Conservation (phyloP, 1,140 invertebrate genomes). For the Plectrocnemia conspersa region DNA sequence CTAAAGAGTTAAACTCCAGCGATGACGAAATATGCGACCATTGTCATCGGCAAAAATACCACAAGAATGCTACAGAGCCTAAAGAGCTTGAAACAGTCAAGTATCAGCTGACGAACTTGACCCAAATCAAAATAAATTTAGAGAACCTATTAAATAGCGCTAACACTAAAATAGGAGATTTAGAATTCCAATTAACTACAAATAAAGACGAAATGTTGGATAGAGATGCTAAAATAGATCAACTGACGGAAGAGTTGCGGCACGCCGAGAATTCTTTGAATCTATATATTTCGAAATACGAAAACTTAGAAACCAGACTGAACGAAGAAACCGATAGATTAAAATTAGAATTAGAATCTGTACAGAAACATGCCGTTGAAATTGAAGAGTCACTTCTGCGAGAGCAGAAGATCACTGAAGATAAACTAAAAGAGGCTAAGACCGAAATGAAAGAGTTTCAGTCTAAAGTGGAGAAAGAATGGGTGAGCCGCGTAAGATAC, state of each 20-base stretch:
- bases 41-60: background rate
- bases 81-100: background rate
- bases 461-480: conserved; percentile 20
- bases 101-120: background rate
- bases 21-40: conserved; percentile 14
- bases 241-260: conserved; percentile 8
- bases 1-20: conserved; percentile 7
- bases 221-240: conserved; percentile 25
- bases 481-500: conserved; percentile 23
- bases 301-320: too few species aligned
- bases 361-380: too few species aligned
- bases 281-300: conserved; percentile 1
- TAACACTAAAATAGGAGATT: conserved; percentile 9
- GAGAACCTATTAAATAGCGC: background rate
- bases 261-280: conserved; percentile 7
- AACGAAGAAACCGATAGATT: too few species aligned
- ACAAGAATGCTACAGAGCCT: background rate
- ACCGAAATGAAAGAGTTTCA: conserved; percentile 13
- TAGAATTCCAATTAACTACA: conserved; percentile 12
- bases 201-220: conserved; percentile 13
- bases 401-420: conserved; percentile 14
- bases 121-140: background rate
- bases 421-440: conserved; percentile 11
- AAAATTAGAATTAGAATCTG: too few species aligned
- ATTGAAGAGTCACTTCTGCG: too few species aligned